These are phyloP conservation scores for Hirudo medicinalis DNA, from an alignment of 1,140 invertebrate genomes.

Conservation along the genomic window DNA sequence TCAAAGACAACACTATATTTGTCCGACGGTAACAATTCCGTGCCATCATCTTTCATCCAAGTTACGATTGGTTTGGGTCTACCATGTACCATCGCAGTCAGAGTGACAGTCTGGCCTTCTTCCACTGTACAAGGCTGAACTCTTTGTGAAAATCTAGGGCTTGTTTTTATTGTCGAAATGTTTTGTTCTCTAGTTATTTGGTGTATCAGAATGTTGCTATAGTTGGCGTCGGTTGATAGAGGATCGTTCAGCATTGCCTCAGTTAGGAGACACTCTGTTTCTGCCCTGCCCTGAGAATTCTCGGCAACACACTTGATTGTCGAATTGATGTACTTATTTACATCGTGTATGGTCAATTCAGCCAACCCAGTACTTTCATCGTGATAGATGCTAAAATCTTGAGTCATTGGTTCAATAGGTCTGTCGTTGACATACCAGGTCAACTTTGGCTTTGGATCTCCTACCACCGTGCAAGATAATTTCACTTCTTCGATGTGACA, in stretches of 20 bases:
- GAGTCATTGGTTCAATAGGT: neutral
- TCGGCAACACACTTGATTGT: neutral
- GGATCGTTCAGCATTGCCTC: slow-evolving; percentile 6
- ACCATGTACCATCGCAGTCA: slow-evolving; percentile 51
- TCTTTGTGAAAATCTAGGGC: slow-evolving; percentile 76
- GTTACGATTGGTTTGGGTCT: slow-evolving; percentile 24
- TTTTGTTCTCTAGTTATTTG: neutral
- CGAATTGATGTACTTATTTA: neutral
- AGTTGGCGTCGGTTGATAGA: neutral
- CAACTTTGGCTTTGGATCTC: slow-evolving; percentile 1
- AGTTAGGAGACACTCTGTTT: neutral
- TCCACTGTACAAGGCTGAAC: slow-evolving; percentile 79
- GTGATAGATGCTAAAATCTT: neutral
- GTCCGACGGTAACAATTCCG: slow-evolving; percentile 12
- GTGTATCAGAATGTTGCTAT: neutral
- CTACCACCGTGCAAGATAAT: slow-evolving; percentile 3
- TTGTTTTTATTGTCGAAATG: slow-evolving; percentile 11
- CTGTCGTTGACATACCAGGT: slow-evolving; percentile 7
- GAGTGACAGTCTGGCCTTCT: slow-evolving; percentile 63
- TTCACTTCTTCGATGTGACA: neutral
- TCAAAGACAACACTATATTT: slow-evolving; percentile 11
- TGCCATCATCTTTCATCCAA: slow-evolving; percentile 26
- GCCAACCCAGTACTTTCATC: neutral
- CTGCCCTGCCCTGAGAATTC: neutral
- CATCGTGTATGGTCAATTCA: slow-evolving; percentile 1